A percentile compares a stretch with the other conserved stretches of the same genome.
phyloP scores from a whole-genome alignment of 2,888 invertebrate genomes.

The Bombyx huttoni region DNA sequence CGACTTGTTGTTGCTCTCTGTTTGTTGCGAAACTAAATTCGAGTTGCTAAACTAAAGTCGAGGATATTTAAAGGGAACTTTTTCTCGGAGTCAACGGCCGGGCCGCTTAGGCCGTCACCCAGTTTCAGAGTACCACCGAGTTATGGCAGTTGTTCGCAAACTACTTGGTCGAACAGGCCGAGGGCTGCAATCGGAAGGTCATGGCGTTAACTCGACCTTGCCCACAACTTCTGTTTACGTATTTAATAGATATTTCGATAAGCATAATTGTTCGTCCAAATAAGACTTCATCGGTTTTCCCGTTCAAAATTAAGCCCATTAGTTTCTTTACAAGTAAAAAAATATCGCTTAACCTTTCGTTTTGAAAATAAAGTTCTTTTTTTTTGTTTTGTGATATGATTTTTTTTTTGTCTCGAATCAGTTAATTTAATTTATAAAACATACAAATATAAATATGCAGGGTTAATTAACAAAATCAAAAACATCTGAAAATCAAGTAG shows the following conservation, averaged over 20 bases:
- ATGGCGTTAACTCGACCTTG: conserved; percentile 69
- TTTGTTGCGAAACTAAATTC: conserved; percentile 71
- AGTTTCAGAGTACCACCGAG: conserved; percentile 68
- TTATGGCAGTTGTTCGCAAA: conserved; percentile 72
- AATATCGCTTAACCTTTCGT: too few relatives aligned
- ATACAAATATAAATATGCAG: too few relatives aligned
- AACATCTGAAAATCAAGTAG: conserved; percentile 5
- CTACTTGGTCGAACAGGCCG: conserved; percentile 61
- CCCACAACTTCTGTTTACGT: conserved; percentile 34
- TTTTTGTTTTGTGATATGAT: too few relatives aligned
- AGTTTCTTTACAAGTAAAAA: too few relatives aligned
- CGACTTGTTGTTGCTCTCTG: conserved; percentile 63
- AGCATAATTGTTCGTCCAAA: conserved; percentile 3
- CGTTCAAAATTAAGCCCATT: too few relatives aligned
- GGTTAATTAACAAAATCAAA: conserved; percentile 25
- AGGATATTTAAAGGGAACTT: conserved; percentile 72
- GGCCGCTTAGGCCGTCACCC: conserved; percentile 67
- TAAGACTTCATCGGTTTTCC: too few relatives aligned
- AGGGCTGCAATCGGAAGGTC: conserved; percentile 65
- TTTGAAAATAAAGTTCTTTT: too few relatives aligned
- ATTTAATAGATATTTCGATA: conserved; percentile 5
- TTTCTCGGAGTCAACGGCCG: conserved; percentile 72
- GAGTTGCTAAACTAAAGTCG: conserved; percentile 71
- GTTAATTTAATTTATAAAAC: too few relatives aligned
- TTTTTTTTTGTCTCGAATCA: too few relatives aligned